phyloP scores from a whole-genome alignment of 2,888 invertebrate species.

The Nephrotoma flavescens region DNA sequence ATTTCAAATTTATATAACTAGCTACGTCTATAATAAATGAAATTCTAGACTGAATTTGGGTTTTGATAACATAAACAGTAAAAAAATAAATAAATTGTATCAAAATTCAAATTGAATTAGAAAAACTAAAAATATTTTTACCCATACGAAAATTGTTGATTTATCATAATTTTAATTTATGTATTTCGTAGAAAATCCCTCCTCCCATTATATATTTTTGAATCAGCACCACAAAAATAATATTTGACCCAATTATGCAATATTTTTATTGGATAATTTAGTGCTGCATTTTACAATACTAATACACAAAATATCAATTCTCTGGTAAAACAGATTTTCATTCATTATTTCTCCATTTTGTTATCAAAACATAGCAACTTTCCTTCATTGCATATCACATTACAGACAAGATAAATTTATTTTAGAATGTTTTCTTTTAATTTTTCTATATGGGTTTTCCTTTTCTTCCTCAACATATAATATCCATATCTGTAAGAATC shows the following conservation, averaged over 20 bases:
- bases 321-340: not conserved
- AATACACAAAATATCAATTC: not conserved
- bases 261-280: not conserved
- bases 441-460: not conserved
- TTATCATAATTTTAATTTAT: not conserved
- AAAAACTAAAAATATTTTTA: not conserved
- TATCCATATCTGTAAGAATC: not conserved
- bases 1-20: not conserved
- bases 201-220: not conserved
- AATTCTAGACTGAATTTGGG: not conserved
- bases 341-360: not conserved
- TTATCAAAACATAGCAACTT: not conserved
- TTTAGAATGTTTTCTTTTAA: not conserved
- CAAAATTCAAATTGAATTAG: not conserved
- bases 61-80: not conserved
- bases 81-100: not conserved
- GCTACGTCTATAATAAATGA: not conserved
- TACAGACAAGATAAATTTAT: not conserved
- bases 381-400: not conserved
- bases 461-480: not conserved
- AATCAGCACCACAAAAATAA: not conserved
- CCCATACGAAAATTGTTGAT: not conserved
- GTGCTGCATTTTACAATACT: not conserved
- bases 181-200: not conserved
- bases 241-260: not conserved